phyloP scores from a whole-genome alignment of 2,888 invertebrate genomes.

The Cosmopolites sordidus region DNA sequence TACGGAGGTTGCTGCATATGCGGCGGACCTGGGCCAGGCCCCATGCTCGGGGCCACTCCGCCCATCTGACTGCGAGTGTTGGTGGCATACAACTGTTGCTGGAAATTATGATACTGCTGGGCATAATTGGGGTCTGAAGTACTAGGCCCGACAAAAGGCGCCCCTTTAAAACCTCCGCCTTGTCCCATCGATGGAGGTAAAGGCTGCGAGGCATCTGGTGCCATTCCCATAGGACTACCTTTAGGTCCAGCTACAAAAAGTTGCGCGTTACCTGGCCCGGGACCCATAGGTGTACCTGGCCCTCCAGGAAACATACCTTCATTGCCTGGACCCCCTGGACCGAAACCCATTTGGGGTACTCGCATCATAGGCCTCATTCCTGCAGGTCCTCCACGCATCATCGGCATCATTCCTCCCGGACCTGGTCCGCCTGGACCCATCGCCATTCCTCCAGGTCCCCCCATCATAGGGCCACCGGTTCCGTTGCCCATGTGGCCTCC shows the following conservation, averaged over 20 bases:
- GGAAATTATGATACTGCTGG: constrained; percentile 93
- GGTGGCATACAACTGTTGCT: constrained; percentile 90
- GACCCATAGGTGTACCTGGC: constrained; percentile 30
- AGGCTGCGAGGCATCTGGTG: constrained; percentile 66
- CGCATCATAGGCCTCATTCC: constrained; percentile 42
- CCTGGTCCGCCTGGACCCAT: constrained; percentile 46
- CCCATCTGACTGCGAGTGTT: constrained; percentile 63
- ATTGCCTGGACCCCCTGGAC: constrained; percentile 33
- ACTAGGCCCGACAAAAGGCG: constrained; percentile 78
- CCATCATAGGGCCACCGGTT: constrained; percentile 42
- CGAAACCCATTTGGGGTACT: constrained; percentile 34
- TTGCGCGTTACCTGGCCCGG: constrained; percentile 43
- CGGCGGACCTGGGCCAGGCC: constrained; percentile 49
- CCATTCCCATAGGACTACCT: constrained; percentile 56
- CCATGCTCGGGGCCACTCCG: constrained; percentile 47
- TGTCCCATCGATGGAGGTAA: constrained; percentile 77
- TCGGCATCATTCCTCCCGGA: constrained; percentile 47
- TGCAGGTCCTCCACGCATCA: constrained; percentile 41
- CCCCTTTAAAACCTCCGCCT: constrained; percentile 66
- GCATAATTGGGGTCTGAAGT: constrained; percentile 90
- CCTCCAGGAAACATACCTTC: constrained; percentile 38
- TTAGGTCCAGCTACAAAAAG: constrained; percentile 58
- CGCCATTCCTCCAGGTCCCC: constrained; percentile 45
- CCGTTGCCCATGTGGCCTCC: constrained; percentile 46
- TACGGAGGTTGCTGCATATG: constrained; percentile 50